phyloP scores from a whole-genome alignment of 2,888 invertebrate species.

The Vanessa cardui region DNA sequence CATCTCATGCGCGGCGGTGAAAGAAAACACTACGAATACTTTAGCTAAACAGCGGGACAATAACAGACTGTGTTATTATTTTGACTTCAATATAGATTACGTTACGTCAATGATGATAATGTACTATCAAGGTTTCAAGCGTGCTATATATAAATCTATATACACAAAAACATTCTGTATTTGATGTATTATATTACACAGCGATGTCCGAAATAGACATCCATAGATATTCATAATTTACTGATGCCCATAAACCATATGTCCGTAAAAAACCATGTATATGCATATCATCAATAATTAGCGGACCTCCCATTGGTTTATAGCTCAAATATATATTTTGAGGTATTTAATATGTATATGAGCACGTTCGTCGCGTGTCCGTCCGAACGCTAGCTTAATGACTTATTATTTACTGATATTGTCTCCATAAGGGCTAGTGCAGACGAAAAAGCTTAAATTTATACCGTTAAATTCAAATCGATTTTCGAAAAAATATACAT shows the following conservation, averaged over 20 bases:
- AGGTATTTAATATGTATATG: constrained; percentile 63
- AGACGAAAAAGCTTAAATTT: constrained; percentile 1
- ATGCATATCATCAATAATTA: constrained; percentile 76
- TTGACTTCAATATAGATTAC: background rate
- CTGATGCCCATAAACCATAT: constrained; percentile 46
- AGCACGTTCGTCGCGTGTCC: constrained; percentile 63
- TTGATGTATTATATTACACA: background rate
- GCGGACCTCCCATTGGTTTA: constrained; percentile 69
- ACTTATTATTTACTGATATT: constrained; percentile 48
- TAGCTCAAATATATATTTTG: constrained; percentile 56
- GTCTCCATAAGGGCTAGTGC: constrained; percentile 28
- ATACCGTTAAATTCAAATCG: no score
- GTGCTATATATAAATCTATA: constrained; percentile 7
- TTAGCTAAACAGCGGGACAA: no score
- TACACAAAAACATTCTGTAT: constrained; percentile 2
- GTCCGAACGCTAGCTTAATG: constrained; percentile 47
- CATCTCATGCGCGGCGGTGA: no score
- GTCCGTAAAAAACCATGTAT: constrained; percentile 58
- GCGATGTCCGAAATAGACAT: constrained; percentile 16
- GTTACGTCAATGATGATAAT: background rate
- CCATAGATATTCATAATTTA: constrained; percentile 42
- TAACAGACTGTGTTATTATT: background rate
- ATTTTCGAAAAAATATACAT: no score
- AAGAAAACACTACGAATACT: no score
- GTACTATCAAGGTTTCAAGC: background rate